These are phyloP conservation scores for Deilephila porcellus DNA, from an alignment of 2,888 invertebrate species.

Conservation along the genomic window DNA sequence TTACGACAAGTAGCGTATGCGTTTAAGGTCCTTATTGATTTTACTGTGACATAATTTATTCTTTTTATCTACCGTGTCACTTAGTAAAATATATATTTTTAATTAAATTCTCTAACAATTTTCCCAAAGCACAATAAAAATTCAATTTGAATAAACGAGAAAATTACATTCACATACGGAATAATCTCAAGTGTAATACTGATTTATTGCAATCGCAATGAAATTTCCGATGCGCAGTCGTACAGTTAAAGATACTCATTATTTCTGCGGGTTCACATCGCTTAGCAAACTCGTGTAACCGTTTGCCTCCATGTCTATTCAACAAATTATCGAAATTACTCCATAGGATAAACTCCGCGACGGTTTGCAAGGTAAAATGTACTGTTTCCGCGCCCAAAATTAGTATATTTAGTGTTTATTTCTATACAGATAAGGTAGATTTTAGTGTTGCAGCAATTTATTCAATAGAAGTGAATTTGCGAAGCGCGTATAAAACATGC, in stretches of 20 bases:
- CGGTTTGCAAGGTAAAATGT: slow-evolving; percentile 11
- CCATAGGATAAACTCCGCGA: slow-evolving; percentile 31
- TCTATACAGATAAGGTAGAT: background rate
- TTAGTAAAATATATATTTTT: background rate
- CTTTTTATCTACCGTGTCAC: no score
- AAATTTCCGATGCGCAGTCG: slow-evolving; percentile 18
- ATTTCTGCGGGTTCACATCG: slow-evolving; percentile 13
- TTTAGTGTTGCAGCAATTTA: background rate
- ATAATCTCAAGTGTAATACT: slow-evolving; percentile 12
- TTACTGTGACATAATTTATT: no score
- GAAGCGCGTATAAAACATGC: slow-evolving; percentile 42
- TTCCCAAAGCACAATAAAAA: background rate
- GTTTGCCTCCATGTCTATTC: slow-evolving; percentile 41
- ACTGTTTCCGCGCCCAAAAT: background rate
- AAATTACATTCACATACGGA: background rate
- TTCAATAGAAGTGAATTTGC: background rate
- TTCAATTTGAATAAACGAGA: background rate
- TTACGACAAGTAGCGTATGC: no score
- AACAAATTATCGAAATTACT: slow-evolving; percentile 56
- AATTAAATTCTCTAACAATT: background rate
- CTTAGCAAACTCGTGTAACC: slow-evolving; percentile 38
- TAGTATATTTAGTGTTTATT: slow-evolving; percentile 1
- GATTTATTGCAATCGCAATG: slow-evolving; percentile 13
- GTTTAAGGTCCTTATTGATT: no score
- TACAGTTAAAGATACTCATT: slow-evolving; percentile 23